Evolutionary conservation across 1,140 invertebrate species (phyloP).

Genomic region (Neodiprion pinetum): DNA sequence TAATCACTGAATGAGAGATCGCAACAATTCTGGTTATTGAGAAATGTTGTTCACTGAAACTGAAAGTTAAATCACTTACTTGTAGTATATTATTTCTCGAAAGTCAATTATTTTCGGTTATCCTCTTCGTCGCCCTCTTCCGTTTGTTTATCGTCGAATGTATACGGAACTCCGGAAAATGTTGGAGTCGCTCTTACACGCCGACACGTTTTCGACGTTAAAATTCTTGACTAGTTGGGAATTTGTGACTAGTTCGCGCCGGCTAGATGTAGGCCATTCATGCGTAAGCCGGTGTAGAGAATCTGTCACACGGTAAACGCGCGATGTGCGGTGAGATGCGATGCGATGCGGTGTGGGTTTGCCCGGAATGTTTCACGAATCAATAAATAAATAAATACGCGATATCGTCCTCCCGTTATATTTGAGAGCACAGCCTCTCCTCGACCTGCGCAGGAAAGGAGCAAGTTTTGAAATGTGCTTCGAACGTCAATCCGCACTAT

Average conservation of each 20-base stretch:
- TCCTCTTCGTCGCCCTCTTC: no score
- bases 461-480: not conserved
- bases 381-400: slow-evolving; percentile 18
- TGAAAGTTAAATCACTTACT: no score
- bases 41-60: no score
- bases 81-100: no score
- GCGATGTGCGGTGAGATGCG: not conserved
- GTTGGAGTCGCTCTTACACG: not conserved
- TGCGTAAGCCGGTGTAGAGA: not conserved
- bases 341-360: not conserved
- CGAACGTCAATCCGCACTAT: not conserved
- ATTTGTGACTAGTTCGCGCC: slow-evolving; percentile 3
- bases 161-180: not conserved
- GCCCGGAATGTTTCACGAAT: slow-evolving; percentile 2
- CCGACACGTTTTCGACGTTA: not conserved
- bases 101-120: no score
- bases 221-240: not conserved
- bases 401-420: not conserved
- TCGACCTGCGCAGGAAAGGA: not conserved
- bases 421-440: not conserved
- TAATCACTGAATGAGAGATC: no score
- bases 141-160: not conserved
- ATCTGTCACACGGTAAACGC: not conserved
- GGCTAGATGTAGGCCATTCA: slow-evolving; percentile 1
- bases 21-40: no score